These are phyloP conservation scores for Umimayanthus chanpuru DNA, from an alignment of 92 coral and sea anemone genomes.

Conservation along the genomic window DNA sequence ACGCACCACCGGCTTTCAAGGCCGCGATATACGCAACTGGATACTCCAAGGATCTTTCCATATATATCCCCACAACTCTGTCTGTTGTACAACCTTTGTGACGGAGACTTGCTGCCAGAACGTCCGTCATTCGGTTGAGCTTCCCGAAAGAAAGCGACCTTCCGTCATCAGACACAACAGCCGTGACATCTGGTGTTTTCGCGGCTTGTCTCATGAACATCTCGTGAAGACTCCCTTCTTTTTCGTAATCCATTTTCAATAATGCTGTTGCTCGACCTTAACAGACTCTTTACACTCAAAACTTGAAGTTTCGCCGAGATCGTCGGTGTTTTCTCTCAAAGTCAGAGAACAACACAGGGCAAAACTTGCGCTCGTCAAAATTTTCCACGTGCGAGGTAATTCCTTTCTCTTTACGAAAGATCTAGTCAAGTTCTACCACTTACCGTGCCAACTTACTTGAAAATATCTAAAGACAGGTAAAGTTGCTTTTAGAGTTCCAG, in stretches of 20 bases:
- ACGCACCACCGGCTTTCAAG: slow-evolving; percentile 88
- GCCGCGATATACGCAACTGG: slow-evolving; percentile 77
- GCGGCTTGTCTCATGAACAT: slow-evolving; percentile 76
- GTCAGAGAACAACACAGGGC: neutral
- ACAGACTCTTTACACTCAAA: neutral
- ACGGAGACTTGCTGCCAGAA: slow-evolving; percentile 73
- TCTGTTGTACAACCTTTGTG: slow-evolving; percentile 73
- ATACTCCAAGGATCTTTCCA: slow-evolving; percentile 76
- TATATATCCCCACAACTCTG: slow-evolving; percentile 79
- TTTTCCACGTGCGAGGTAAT: neutral
- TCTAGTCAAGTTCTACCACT: neutral
- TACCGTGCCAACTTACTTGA: neutral
- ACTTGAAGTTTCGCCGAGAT: neutral
- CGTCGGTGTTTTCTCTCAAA: neutral
- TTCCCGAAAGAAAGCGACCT: slow-evolving; percentile 69
- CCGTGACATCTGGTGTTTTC: slow-evolving; percentile 67
- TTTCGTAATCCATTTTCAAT: slow-evolving; percentile 72
- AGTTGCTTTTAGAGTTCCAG: neutral
- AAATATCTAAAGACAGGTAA: neutral
- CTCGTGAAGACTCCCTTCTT: slow-evolving; percentile 80
- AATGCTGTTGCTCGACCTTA: neutral
- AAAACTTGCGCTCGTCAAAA: neutral
- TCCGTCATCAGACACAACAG: slow-evolving; percentile 81
- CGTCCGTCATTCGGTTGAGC: slow-evolving; percentile 69
- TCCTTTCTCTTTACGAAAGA: no score